Evolutionary conservation across 2,797 vertebrate genomes (phyloP).

Genomic region (Argya squamiceps): DNA sequence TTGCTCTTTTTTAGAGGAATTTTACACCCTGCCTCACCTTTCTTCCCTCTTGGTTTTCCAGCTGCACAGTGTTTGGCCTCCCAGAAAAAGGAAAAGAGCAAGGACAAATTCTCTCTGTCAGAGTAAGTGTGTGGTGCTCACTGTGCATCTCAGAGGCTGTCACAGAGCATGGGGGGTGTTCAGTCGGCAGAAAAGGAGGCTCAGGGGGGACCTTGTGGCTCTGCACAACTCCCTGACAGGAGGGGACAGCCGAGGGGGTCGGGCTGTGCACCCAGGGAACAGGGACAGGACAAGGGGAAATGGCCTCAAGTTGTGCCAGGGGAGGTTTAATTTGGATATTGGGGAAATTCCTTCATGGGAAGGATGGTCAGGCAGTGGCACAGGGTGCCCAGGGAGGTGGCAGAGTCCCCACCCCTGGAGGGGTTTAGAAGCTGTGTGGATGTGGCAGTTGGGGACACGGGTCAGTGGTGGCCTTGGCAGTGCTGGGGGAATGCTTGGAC

Average conservation of each 20-base stretch:
- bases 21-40: not conserved
- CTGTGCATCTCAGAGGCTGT: not conserved
- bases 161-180: not conserved
- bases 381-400: not conserved
- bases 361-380: not conserved
- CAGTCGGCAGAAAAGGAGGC: not conserved
- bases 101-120: constrained; percentile 32
- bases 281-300: not conserved
- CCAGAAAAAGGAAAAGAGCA: not conserved
- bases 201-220: not conserved
- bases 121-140: constrained; percentile 56
- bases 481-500: not conserved
- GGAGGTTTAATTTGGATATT: not conserved
- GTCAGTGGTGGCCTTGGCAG: not conserved
- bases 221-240: not conserved
- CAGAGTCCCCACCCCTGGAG: not conserved
- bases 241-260: rapidly evolving
- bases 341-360: not conserved
- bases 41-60: constrained; percentile 35
- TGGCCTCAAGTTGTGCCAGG: rapidly evolving
- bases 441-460: not conserved
- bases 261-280: not conserved
- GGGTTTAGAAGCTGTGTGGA: not conserved
- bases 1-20: not conserved
- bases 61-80: constrained; percentile 61